Base-by-base conservation (phyloP, 1,140 invertebrate species). In the Agrypnia vestita region DNA sequence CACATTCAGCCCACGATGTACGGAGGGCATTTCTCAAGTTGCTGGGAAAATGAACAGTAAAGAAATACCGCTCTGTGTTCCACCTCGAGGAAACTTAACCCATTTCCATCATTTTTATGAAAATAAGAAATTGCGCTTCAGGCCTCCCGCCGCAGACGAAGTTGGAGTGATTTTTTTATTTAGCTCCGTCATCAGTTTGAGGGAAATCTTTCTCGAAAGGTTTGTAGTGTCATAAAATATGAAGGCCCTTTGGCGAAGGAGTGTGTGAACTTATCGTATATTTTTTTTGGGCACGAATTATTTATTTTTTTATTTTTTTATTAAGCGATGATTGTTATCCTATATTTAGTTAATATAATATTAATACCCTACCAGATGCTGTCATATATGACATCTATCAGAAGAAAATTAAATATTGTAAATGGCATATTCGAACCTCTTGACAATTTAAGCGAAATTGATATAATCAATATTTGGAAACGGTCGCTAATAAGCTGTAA, bases 71-170 rank as follows among this genome's bases (percentile, higher is more conserved):
- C 6, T 35, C 25, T 35, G 13, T 44, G 19, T 56, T 59, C 21
- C 56, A 46, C 35, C 51, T 56, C 51, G 10, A 72, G 49, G 51
- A 72, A 78, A 81, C 64, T 81, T 81, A 77, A 74, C 69, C 67
- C 69, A 59, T 81, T 81, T 81, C 80, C 80, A 81, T 81, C 80
- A 81, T 81, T 81, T 81, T 81, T 81, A 81, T 81, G 76, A 78
- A 80, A 81, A 81, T 81, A 81, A 81, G 80, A 76, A 80, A 71
- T 81, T 74, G 9, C 15, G 53, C 49, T 43, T 19, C 17, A 9
- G 15, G 77, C 64, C 56, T 51, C 17, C 12, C 44, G 44, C n/a
- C 15, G 17, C n/a, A 47, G 64, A 35, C 67, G 75, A 78, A 78
- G 62, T 77, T 78, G 46, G 46, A 78, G 61, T 72, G 46, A 47